Percentiles rank a stretch among this genome's conserved stretches.
These are phyloP conservation scores for Remorina albescens DNA, from an alignment of 2,797 vertebrate genomes.

Conservation along the genomic window DNA sequence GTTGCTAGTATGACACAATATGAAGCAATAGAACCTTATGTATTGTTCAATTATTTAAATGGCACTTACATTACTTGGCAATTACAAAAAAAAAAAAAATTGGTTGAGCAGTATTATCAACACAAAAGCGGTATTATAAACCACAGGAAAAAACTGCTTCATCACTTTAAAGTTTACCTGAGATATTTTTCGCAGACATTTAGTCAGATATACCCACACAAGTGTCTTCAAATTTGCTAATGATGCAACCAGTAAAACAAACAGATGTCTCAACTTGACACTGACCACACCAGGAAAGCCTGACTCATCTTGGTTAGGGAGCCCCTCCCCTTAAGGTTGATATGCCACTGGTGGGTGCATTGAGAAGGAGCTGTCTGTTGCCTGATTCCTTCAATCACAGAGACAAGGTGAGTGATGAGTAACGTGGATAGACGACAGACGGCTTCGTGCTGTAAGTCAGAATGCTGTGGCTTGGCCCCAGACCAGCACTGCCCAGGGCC, in stretches of 20 bases:
- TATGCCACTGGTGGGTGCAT: conserved; percentile 74
- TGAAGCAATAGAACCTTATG: too few species aligned
- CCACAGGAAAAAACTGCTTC: conserved; percentile 13
- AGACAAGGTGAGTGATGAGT: conserved; percentile 57
- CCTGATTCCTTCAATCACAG: conserved; percentile 59
- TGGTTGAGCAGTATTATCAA: background rate
- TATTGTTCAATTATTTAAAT: background rate
- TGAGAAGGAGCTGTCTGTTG: conserved; percentile 58
- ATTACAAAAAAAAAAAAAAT: background rate
- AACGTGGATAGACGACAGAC: conserved; percentile 62
- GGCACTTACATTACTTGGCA: background rate
- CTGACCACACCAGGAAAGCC: conserved; percentile 29
- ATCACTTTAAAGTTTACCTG: conserved; percentile 8
- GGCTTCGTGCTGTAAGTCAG: conserved; percentile 55
- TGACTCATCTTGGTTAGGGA: conserved; percentile 70
- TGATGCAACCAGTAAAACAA: conserved; percentile 65
- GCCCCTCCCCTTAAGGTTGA: conserved; percentile 53
- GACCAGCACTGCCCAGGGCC: conserved; percentile 63
- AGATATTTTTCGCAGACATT: conserved; percentile 28
- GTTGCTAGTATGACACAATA: too few species aligned
- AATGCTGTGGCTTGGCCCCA: conserved; percentile 71
- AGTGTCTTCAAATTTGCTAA: conserved; percentile 45
- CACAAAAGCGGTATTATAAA: conserved; percentile 3
- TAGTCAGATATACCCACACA: conserved; percentile 35
- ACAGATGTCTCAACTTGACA: conserved; percentile 67